Evolutionary conservation across 2,113 vertebrate genomes (phyloP).

Genomic region (Xerus inauris): DNA sequence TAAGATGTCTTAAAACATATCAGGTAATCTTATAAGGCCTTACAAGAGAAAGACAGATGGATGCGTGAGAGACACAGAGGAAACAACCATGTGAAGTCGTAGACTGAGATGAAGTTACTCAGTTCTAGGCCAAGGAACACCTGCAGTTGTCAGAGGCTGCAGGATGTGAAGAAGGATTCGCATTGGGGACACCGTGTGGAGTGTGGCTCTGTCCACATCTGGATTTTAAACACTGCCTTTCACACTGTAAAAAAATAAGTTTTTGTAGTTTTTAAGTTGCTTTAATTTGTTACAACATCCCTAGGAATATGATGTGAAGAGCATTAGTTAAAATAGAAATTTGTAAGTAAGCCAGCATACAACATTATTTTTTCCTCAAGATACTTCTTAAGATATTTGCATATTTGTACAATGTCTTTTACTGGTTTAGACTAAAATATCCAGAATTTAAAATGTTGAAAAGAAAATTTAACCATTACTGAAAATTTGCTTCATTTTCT

Average conservation of each 20-base stretch:
- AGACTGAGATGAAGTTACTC: background rate
- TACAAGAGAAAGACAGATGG: background rate
- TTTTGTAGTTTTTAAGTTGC: background rate
- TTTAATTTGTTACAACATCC: background rate
- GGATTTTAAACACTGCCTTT: background rate
- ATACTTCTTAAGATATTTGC: background rate
- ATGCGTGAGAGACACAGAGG: background rate
- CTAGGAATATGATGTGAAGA: background rate
- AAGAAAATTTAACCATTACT: background rate
- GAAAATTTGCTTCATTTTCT: background rate
- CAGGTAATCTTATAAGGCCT: background rate
- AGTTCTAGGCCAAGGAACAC: background rate
- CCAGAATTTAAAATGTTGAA: background rate
- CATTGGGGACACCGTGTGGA: background rate
- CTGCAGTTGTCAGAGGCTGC: fast-evolving
- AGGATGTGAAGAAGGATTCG: background rate
- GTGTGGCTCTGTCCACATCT: background rate
- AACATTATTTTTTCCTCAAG: background rate
- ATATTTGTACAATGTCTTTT: background rate
- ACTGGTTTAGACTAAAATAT: background rate
- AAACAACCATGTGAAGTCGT: background rate
- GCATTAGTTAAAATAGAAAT: background rate
- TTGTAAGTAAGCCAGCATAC: background rate
- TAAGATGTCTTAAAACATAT: background rate
- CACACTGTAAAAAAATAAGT: background rate